A percentile compares a stretch with the other conserved stretches of the same genome.
Evolutionary conservation across 2,797 vertebrate species (phyloP).

Genomic region (Synanceia verrucosa): DNA sequence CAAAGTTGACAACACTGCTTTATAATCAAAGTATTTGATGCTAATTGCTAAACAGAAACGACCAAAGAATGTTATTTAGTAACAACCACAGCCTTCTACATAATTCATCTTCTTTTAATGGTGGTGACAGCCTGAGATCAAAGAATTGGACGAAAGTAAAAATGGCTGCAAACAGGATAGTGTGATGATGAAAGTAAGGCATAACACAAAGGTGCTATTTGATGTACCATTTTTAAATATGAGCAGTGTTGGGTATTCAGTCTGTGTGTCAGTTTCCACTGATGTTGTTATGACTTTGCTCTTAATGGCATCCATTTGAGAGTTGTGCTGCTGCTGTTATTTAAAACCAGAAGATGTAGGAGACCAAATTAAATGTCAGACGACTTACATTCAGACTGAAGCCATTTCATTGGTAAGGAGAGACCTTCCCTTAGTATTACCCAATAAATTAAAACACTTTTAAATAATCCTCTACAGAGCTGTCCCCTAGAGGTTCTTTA

Average conservation of each 20-base stretch:
- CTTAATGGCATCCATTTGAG: conserved; percentile 39
- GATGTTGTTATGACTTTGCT: conserved; percentile 35
- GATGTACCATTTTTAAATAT: conserved; percentile 23
- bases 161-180: not conserved
- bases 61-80: conserved; percentile 1
- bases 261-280: conserved; percentile 6
- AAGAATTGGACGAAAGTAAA: conserved; percentile 6
- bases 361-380: conserved; percentile 74
- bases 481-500: conserved; percentile 78
- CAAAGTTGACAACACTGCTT: not conserved
- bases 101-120: conserved; percentile 20
- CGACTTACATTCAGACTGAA: conserved; percentile 69
- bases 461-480: conserved; percentile 75
- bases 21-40: conserved; percentile 8
- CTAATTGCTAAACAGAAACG: conserved; percentile 2
- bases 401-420: conserved; percentile 77
- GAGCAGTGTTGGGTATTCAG: not conserved
- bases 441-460: conserved; percentile 81
- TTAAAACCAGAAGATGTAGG: conserved; percentile 53
- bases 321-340: conserved; percentile 41
- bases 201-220: conserved; percentile 6
- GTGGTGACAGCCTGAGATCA: conserved; percentile 14
- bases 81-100: conserved; percentile 12
- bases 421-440: conserved; percentile 71
- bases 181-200: conserved; percentile 15